Evolutionary conservation across 2,797 vertebrate genomes (phyloP).

Genomic region (Varecia variegata): DNA sequence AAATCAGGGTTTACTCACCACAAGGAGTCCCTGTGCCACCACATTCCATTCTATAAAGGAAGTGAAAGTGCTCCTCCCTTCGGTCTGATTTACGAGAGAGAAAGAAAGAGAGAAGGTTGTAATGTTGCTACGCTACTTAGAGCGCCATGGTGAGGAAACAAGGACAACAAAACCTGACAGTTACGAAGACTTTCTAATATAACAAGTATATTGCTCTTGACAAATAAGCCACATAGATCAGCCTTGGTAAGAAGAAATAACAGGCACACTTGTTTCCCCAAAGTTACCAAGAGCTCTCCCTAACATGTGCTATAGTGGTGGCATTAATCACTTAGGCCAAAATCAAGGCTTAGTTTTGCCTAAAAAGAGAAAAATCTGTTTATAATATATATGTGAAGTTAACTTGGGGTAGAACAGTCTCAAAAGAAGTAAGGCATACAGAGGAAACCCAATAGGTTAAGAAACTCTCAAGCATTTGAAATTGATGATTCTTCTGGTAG

Average conservation of each 20-base stretch:
- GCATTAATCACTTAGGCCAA: background rate
- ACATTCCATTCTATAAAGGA: conserved; percentile 88
- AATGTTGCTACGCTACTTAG: conserved; percentile 82
- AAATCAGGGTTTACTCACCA: conserved; percentile 87
- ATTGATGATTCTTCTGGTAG: background rate
- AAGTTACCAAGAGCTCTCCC: background rate
- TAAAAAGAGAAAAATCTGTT: background rate
- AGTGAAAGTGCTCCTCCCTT: conserved; percentile 87
- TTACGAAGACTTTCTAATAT: background rate
- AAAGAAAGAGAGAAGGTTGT: conserved; percentile 86
- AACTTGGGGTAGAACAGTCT: background rate
- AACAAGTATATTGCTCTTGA: conserved; percentile 43
- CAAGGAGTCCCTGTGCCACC: conserved; percentile 86
- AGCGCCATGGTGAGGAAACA: conserved; percentile 75
- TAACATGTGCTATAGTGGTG: background rate
- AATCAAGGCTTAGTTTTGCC: background rate
- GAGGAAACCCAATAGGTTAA: conserved; percentile 6
- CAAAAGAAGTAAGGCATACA: background rate
- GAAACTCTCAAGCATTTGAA: conserved; percentile 15
- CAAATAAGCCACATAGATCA: background rate
- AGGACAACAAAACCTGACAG: conserved; percentile 50
- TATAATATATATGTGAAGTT: background rate
- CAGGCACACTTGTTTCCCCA: background rate
- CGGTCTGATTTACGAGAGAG: conserved; percentile 86
- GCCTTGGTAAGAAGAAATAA: background rate